Conservation (phyloP, 2,113 vertebrate genomes). For the Myotis lucifugus region DNA sequence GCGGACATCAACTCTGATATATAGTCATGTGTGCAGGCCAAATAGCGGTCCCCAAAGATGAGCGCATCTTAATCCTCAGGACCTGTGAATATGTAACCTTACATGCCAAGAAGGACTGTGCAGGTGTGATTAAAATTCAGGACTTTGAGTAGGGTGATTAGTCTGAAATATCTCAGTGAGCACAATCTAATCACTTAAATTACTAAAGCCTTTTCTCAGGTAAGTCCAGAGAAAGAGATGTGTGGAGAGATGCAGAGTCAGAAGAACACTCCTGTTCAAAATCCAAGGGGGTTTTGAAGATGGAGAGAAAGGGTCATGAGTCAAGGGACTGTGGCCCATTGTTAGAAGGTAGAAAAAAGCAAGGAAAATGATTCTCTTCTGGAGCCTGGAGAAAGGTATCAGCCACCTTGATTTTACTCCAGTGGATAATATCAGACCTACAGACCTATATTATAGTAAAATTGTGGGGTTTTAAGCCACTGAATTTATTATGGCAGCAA, state of each 20-base stretch:
- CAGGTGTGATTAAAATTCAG: neutral
- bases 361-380: neutral
- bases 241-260: neutral
- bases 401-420: neutral
- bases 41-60: accelerated
- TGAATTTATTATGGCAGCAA: neutral
- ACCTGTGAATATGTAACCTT: neutral
- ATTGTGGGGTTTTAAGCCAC: neutral
- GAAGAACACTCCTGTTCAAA: accelerated
- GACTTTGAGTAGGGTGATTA: neutral
- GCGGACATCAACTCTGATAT: neutral
- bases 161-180: neutral
- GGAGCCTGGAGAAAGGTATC: neutral
- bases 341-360: neutral
- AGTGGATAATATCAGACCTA: neutral
- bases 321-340: no score
- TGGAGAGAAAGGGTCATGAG: accelerated
- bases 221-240: neutral
- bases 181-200: neutral
- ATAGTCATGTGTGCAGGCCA: neutral
- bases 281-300: no score
- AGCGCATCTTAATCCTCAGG: neutral
- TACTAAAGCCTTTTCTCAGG: neutral
- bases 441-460: accelerated
- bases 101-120: neutral